Evolutionary conservation across 2,797 vertebrate genomes (phyloP), one percentile per base, ranked within the genome.

Genomic region (Propithecus perrieri): DNA sequence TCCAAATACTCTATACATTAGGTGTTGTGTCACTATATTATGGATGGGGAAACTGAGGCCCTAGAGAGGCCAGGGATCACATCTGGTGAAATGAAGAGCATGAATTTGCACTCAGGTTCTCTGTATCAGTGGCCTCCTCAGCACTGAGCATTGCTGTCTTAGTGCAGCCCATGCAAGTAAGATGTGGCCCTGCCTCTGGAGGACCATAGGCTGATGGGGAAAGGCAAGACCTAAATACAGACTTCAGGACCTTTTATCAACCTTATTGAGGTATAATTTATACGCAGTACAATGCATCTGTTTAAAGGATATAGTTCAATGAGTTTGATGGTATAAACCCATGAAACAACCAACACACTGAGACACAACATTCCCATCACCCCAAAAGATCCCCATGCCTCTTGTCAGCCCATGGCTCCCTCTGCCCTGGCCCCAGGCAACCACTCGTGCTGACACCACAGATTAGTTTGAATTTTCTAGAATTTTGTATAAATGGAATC

Each of bases 221-320:
- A 72, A 75, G 33, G 69, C 5, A 50, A 69, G 59, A 50, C 30
- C 50, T 53, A 20, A 24, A 30, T 10, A 41, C 30, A 53, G 13
- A 75, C 1, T 0, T 12, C 1, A 5, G 26, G 59, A 35, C 61
- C 24, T 61, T 14, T 10, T 0, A 4, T 11, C 7, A 30, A 22
- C 30, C 41, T 20, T 24, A 33, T 0, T 2, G 14, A 69, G 75
- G 22, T 33, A 18, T 53, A 33, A 53, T 24, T 67, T 33, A 17
- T 18, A 35, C 15, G 9, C 20, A 57, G 28, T 1, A 4, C 2
- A 41, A 14, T 4, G 4, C 2, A 72, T 18, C 38, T 1, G 3
- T 57, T 38, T 35, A 33, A 63, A 90, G 12, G 63, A 67, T 20
- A 33, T 2, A 65, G 11, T 65, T 35, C 6, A 50, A 38, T n/a